Base-by-base conservation (phyloP, 2,113 vertebrate genomes). In the Vidua macroura region DNA sequence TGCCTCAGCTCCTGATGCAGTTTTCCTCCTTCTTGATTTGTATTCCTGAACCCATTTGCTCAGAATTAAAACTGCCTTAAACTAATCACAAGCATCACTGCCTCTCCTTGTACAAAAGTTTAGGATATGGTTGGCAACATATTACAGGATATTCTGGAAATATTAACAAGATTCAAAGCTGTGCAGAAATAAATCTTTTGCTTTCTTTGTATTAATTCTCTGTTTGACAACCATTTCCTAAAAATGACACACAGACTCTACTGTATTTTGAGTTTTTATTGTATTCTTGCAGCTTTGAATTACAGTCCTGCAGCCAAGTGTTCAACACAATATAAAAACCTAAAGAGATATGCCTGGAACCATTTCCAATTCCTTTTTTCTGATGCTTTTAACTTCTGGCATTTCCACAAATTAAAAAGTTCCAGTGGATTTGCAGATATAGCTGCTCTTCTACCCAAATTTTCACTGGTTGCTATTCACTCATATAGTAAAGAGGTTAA, bases 221-320 rank as follows among this genome's bases (percentile, higher is more conserved):
- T 46, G 10, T 43, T 67, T 88, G 75, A 79, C 62, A 93, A 52
- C 27, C 4, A 0, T 15, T 48, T 88, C 27, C 30, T 48, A 43
- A 87, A 94, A 85, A 49, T 53, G 15, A 83, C 66, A 77, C 2
- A 22, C 31, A 86, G 31, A 16, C 51, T 83, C 12, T 48, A 56
- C 2, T 15, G 25, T 52, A 62, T 76, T 60, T 72, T 90, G 21
- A 80, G 69, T 82, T 52, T 48, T 22, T 73, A 62, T 90, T 85
- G 46, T 83, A 73, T 80, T 88, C 51, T 66, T 77, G 33, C 16
- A 53, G 51, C 84, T 94, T 92, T 89, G 35, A 91, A 84, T 35
- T 78, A 27, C 25, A 67, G 11, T 72, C 27, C 15, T 84, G 16
- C 49, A 75, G 63, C 39, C 37, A 70, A 90, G 30, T 15, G 6